Evolutionary conservation across 2,797 vertebrate genomes (phyloP).

Genomic region (Cottoperca gobio): DNA sequence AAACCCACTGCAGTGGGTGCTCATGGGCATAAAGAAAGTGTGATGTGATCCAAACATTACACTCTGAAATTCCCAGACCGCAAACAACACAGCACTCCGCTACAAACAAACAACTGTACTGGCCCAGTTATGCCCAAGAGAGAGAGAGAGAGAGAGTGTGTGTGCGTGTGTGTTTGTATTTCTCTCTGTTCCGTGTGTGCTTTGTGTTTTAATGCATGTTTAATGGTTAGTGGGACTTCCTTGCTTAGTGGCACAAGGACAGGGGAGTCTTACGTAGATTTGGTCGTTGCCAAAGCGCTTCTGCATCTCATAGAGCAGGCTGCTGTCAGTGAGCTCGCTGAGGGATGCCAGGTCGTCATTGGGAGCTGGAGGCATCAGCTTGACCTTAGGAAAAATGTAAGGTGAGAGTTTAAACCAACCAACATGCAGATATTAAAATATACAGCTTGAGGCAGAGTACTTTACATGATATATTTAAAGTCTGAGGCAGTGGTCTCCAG

Average conservation of each 20-base stretch:
- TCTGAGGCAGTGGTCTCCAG: not conserved
- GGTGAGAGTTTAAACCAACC: not conserved
- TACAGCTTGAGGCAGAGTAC: not conserved
- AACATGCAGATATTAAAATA: not conserved
- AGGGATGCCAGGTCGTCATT: slow-evolving; percentile 96
- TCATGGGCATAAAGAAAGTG: slow-evolving; percentile 14
- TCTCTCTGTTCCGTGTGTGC: slow-evolving; percentile 10
- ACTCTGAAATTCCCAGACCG: slow-evolving; percentile 21
- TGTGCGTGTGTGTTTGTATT: slow-evolving; percentile 19
- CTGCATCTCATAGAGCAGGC: slow-evolving; percentile 97
- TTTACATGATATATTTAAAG: not conserved
- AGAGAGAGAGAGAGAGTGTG: not conserved
- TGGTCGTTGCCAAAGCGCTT: slow-evolving; percentile 96
- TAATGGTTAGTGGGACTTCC: slow-evolving; percentile 26
- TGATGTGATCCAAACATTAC: slow-evolving; percentile 35
- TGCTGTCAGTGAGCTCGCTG: slow-evolving; percentile 94
- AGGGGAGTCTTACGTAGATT: slow-evolving; percentile 90
- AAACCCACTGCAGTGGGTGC: slow-evolving; percentile 3
- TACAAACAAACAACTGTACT: slow-evolving; percentile 30
- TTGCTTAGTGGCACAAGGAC: slow-evolving; percentile 10
- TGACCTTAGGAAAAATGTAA: slow-evolving; percentile 84
- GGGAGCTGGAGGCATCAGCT: slow-evolving; percentile 94
- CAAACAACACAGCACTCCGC: slow-evolving; percentile 22
- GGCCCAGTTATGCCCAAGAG: slow-evolving; percentile 13
- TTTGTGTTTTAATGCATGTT: slow-evolving; percentile 29